Conservation (phyloP, 2,113 vertebrate species). For the Limnothrissa miodon region DNA sequence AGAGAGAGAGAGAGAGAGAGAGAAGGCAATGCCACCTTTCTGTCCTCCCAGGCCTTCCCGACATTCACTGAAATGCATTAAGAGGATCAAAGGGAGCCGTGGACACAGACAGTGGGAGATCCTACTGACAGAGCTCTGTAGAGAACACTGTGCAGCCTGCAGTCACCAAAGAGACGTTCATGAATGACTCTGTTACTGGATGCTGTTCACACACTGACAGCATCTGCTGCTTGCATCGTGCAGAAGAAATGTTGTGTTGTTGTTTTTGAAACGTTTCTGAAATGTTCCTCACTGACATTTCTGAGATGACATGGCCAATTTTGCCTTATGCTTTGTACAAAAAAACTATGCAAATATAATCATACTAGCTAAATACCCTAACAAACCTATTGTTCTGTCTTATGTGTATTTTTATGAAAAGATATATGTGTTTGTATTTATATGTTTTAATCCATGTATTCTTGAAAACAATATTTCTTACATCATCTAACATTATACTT, state of each 20-base stretch:
- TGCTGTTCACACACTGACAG: neutral
- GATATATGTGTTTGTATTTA: conserved; percentile 62
- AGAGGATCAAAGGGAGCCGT: neutral
- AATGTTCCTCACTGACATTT: neutral
- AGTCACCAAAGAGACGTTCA: neutral
- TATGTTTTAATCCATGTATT: conserved; percentile 66
- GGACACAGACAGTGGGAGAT: neutral
- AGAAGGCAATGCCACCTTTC: neutral
- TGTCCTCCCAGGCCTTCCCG: neutral
- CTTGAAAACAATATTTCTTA: conserved; percentile 56
- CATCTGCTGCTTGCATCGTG: neutral
- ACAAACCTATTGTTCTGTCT: conserved; percentile 52
- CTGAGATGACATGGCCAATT: neutral
- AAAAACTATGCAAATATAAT: conserved; percentile 39
- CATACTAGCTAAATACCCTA: conserved; percentile 59
- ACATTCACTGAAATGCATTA: neutral
- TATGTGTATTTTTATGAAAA: conserved; percentile 52
- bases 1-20: neutral
- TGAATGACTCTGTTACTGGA: neutral
- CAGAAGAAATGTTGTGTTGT: neutral
- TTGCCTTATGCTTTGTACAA: conserved; percentile 54
- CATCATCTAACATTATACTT: conserved; percentile 59
- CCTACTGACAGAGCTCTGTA: neutral
- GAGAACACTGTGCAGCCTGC: neutral
- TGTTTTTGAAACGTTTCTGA: neutral